phyloP scores from a whole-genome alignment of 2,888 invertebrate species.

The Horisme vitalbata region DNA sequence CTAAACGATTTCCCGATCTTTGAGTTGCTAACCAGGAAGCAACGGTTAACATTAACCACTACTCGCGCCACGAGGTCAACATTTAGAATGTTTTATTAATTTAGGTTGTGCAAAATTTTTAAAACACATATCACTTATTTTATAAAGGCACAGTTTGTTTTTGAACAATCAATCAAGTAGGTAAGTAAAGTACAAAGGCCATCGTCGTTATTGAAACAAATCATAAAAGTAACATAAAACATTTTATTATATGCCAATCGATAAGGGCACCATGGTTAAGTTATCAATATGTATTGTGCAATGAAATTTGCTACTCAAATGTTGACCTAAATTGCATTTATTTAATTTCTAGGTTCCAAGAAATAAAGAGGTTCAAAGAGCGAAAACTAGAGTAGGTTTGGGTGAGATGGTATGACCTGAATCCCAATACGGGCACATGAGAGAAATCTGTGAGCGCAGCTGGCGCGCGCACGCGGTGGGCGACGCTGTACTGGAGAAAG shows the following conservation, averaged over 20 bases:
- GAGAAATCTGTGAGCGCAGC: slow-evolving; percentile 67
- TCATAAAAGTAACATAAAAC: slow-evolving; percentile 2
- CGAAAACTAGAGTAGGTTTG: slow-evolving; percentile 53
- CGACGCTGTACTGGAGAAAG: slow-evolving; percentile 57
- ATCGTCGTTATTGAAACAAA: not conserved
- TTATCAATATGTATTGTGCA: not conserved
- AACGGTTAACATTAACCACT: slow-evolving; percentile 67
- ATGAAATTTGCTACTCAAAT: too few species aligned
- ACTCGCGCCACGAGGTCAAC: slow-evolving; percentile 59
- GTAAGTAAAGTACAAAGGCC: too few species aligned
- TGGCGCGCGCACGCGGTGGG: slow-evolving; percentile 44
- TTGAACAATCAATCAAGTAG: not conserved
- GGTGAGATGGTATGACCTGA: slow-evolving; percentile 71
- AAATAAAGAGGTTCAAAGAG: not conserved
- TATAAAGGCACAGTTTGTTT: not conserved
- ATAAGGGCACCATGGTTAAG: not conserved
- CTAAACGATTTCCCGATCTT: slow-evolving; percentile 78
- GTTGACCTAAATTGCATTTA: too few species aligned
- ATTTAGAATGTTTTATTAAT: slow-evolving; percentile 43
- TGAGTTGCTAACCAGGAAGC: slow-evolving; percentile 77
- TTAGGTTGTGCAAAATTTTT: slow-evolving; percentile 14
- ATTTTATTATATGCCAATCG: not conserved
- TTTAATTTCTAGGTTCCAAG: not conserved
- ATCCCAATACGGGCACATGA: slow-evolving; percentile 74
- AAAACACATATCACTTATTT: not conserved